Percentiles rank a stretch among this genome's conserved stretches.
These are phyloP conservation scores for Lagodon rhomboides DNA, from an alignment of 2,797 vertebrate species.

Conservation along the genomic window DNA sequence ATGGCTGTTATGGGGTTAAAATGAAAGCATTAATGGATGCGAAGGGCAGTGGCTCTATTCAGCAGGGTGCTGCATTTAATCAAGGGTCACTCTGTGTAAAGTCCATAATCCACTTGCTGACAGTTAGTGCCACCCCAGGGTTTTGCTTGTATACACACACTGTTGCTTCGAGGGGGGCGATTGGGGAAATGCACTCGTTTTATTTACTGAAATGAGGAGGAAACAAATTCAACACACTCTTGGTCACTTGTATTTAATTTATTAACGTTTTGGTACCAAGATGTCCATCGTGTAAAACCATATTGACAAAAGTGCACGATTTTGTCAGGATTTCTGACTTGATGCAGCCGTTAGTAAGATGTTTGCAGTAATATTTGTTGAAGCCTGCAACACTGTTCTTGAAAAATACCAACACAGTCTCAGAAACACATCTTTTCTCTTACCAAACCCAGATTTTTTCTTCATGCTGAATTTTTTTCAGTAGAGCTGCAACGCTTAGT, in stretches of 20 bases:
- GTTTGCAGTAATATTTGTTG: constrained; percentile 1
- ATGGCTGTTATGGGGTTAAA: constrained; percentile 82
- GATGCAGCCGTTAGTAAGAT: background rate
- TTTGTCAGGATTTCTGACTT: background rate
- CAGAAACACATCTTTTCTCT: background rate
- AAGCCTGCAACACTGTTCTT: background rate
- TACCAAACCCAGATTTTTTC: background rate
- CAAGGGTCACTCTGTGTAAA: constrained; percentile 67
- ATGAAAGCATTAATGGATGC: constrained; percentile 75
- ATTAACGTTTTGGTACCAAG: background rate
- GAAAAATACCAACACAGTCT: background rate
- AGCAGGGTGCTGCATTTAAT: constrained; percentile 70
- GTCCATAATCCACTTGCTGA: constrained; percentile 71
- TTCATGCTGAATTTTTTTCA: background rate
- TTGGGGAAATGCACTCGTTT: constrained; percentile 22
- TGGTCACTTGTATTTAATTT: background rate
- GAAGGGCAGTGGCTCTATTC: constrained; percentile 61
- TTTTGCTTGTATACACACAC: constrained; percentile 37
- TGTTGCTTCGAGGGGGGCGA: constrained; percentile 23
- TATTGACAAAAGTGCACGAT: background rate
- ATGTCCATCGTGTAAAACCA: background rate
- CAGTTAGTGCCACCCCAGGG: constrained; percentile 49
- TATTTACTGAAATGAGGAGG: background rate
- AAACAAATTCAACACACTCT: background rate
- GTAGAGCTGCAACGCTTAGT: too few species aligned